Evolutionary conservation across 2,113 vertebrate species (phyloP).

Genomic region (Sminthopsis crassicaudata): DNA sequence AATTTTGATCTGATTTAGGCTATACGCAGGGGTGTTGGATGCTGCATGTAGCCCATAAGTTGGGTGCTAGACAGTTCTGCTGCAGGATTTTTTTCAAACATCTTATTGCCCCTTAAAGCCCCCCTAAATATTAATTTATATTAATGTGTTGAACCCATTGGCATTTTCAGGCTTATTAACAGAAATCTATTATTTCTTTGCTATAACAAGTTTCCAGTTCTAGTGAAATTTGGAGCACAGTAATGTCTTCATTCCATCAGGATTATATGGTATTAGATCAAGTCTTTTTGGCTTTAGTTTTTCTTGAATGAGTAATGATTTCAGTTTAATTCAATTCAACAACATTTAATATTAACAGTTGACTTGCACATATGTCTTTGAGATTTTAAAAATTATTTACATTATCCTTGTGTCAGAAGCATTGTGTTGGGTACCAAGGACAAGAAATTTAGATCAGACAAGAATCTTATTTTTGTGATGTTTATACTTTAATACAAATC

Average conservation of each 20-base stretch:
- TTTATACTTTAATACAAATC: not conserved
- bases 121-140: not conserved
- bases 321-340: too few relatives aligned
- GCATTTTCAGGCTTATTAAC: not conserved
- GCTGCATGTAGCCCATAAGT: not conserved
- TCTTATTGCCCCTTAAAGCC: not conserved
- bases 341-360: too few relatives aligned
- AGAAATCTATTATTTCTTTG: not conserved
- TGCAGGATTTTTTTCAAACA: not conserved
- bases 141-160: not conserved
- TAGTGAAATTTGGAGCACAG: not conserved
- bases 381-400: too few relatives aligned
- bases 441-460: too few relatives aligned
- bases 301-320: too few relatives aligned
- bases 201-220: not conserved
- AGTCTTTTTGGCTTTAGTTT: too few relatives aligned
- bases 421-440: too few relatives aligned
- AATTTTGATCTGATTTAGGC: not conserved
- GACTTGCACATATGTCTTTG: too few relatives aligned
- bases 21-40: not conserved
- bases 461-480: not conserved
- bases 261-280: not conserved
- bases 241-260: not conserved
- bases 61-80: not conserved
- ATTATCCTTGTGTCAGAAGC: too few relatives aligned